Evolutionary conservation across 2,797 vertebrate genomes (phyloP), one percentile per base, ranked within the genome.

Genomic region (Tauraco hartlaubi): DNA sequence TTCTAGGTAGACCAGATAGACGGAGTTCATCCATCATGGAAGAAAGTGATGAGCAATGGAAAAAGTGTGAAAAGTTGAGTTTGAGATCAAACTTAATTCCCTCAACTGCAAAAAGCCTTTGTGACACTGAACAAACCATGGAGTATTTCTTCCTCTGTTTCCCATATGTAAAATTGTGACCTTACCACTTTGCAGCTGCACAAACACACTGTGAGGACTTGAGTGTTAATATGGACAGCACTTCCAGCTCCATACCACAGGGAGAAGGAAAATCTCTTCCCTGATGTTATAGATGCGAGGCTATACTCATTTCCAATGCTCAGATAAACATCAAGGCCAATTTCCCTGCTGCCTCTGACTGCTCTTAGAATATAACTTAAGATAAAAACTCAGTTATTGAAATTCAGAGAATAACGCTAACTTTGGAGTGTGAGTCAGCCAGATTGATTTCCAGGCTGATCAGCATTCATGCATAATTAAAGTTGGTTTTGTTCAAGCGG

Each of bases 371-470:
- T 49, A 59, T 39, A 90, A 63, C 28, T 88, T 88, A 29, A 83
- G 76, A 92, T 69, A 77, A 94, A 92, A 93, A 55, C 33, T 58
- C 28, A 2, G 51, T 63, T 90, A 96, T 29, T 85, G 64, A 85
- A 93, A 91, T 94, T 78, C 85, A 73, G 48, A 59, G 48, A 61
- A 68, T 37, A 81, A 76, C 1, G 3, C 21, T 59, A 55, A 62
- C 75, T 90, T 91, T 83, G 74, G 62, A 84, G 59, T 46, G 61
- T 56, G 52, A 96, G 72, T 86, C 79, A 90, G 79, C 37, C 67
- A 78, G 75, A 92, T 16, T 69, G 79, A 92, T 94, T 94, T 95
- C 74, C 80, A 86, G 74, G 58, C 44, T 48, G 74, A 93, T 67
- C 0, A 0, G 25, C 64, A 72, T 77, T 71, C 71, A 77, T 77